These are phyloP conservation scores for Cylas formicarius DNA, from an alignment of 1,140 invertebrate genomes.

Conservation along the genomic window DNA sequence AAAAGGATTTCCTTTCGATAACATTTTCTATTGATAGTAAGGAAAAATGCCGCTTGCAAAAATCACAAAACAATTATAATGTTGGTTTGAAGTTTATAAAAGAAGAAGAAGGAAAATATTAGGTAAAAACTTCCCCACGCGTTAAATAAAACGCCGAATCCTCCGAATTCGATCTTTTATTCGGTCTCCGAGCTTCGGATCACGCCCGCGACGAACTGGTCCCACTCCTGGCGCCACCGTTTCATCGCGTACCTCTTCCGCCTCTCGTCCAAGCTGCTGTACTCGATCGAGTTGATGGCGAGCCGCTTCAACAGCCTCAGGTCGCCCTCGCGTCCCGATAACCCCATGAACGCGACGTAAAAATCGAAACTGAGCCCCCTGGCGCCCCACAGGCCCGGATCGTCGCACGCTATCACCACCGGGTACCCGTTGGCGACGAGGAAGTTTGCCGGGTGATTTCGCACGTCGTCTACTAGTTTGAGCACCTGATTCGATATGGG, in stretches of 20 bases:
- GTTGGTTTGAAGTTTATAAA: too few relatives aligned
- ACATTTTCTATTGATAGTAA: too few relatives aligned
- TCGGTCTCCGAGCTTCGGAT: too few relatives aligned
- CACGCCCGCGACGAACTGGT: too few relatives aligned
- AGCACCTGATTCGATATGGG: conserved; percentile 76
- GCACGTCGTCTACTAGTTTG: conserved; percentile 61
- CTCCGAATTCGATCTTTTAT: too few relatives aligned
- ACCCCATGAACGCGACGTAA: conserved; percentile 73
- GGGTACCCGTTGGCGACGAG: conserved; percentile 57
- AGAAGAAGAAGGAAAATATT: too few relatives aligned
- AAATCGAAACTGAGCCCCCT: conserved; percentile 71
- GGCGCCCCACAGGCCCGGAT: conserved; percentile 72
- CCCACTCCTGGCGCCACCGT: conserved; percentile 41
- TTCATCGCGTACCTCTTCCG: conserved; percentile 34
- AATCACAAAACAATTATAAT: too few relatives aligned
- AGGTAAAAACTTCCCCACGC: too few relatives aligned
- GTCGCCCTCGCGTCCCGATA: conserved; percentile 62
- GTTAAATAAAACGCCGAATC: too few relatives aligned
- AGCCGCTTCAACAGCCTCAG: conserved; percentile 70
- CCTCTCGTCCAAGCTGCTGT: conserved; percentile 39
- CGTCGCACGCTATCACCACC: conserved; percentile 61
- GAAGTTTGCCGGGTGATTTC: conserved; percentile 70
- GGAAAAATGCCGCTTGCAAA: too few relatives aligned
- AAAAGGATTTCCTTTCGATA: too few relatives aligned
- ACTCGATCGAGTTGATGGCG: conserved; percentile 70